Percentiles rank a stretch among this genome's conserved stretches.
These are phyloP conservation scores for Nothobranchius furzeri DNA, from an alignment of 2,113 vertebrate species.

Conservation along the genomic window DNA sequence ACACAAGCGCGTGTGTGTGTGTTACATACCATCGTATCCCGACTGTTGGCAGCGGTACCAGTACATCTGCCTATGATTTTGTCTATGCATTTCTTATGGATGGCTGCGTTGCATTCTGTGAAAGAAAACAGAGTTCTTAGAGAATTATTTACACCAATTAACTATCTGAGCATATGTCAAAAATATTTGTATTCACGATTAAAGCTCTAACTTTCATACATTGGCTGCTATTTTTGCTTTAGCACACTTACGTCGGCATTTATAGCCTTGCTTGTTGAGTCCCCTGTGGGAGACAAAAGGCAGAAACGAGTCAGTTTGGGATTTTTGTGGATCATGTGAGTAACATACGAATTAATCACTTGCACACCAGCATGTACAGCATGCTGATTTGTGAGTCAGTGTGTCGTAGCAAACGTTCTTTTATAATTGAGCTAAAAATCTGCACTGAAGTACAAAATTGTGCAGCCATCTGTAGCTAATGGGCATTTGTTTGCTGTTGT, in stretches of 20 bases:
- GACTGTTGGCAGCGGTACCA: constrained; percentile 95
- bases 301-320: constrained; percentile 5
- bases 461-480: background rate
- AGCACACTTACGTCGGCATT: constrained; percentile 93
- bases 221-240: background rate
- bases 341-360: constrained; percentile 12
- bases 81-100: constrained; percentile 99
- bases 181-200: background rate
- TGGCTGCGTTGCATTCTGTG: constrained; percentile 98
- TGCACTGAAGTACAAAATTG: background rate
- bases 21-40: constrained; percentile 92
- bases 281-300: constrained; percentile 83
- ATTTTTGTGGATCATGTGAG: constrained; percentile 15
- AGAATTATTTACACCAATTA: background rate
- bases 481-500: background rate
- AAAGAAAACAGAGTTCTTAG: constrained; percentile 28
- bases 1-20: constrained; percentile 21
- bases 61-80: constrained; percentile 98
- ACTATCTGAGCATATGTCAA: background rate
- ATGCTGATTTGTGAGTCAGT: constrained; percentile 3
- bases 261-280: constrained; percentile 98
- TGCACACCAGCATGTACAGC: background rate
- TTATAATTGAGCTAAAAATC: background rate
- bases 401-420: background rate
- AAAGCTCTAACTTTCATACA: background rate